A percentile compares a stretch with the other conserved stretches of the same genome.
Conservation (phyloP, 2,113 vertebrate species). For the Myotis davidii region DNA sequence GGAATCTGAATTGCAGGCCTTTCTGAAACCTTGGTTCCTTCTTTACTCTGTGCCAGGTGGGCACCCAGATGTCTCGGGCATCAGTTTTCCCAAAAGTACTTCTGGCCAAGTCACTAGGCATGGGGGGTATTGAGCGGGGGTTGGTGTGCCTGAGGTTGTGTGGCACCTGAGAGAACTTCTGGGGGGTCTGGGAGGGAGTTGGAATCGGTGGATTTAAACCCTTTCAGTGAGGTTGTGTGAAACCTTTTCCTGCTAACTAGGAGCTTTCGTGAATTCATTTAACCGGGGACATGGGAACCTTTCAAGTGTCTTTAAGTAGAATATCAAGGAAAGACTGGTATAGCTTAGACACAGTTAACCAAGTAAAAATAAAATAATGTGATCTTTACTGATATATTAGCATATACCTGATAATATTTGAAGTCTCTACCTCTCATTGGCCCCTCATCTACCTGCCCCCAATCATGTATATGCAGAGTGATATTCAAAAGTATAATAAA, state of each 20-base stretch:
- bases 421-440: not conserved
- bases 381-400: not conserved
- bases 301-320: not conserved
- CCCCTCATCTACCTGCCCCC: not conserved
- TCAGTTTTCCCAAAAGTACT: not conserved
- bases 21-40: not conserved
- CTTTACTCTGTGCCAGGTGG: rapidly evolving
- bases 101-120: not conserved
- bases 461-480: not conserved
- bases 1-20: not conserved
- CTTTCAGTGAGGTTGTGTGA: not conserved
- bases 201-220: not conserved
- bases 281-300: not conserved
- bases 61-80: not conserved
- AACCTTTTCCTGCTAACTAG: not conserved
- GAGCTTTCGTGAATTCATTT: not conserved
- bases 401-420: not conserved
- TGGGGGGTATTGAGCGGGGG: not conserved
- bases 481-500: not conserved
- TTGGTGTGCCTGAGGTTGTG: not conserved
- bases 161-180: not conserved
- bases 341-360: not conserved
- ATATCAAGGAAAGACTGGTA: not conserved
- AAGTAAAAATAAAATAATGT: not conserved
- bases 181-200: not conserved